Evolutionary conservation across 2,888 invertebrate species (phyloP).

Genomic region (Archips xylosteana): DNA sequence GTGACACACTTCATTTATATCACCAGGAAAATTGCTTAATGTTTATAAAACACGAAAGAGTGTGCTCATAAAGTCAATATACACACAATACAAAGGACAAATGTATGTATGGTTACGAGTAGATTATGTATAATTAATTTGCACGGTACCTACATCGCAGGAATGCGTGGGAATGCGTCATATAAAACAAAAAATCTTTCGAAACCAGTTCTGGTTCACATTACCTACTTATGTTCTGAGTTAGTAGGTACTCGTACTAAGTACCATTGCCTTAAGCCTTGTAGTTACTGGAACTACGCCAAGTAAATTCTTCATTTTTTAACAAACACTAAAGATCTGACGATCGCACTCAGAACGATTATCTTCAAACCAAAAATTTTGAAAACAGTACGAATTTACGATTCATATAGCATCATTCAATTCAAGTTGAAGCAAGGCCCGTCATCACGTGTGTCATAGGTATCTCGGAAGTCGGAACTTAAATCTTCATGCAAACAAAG

Average conservation of each 20-base stretch:
- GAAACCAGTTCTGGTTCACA: background rate
- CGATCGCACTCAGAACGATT: background rate
- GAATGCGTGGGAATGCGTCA: background rate
- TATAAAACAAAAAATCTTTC: background rate
- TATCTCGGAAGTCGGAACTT: background rate
- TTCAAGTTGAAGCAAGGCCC: background rate
- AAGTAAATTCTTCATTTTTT: background rate
- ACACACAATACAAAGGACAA: background rate
- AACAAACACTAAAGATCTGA: background rate
- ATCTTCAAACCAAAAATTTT: too few relatives aligned
- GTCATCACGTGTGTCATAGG: background rate
- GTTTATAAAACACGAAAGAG: slow-evolving; percentile 7
- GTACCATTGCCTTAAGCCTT: background rate
- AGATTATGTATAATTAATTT: background rate
- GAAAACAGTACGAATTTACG: too few relatives aligned
- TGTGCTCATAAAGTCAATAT: background rate
- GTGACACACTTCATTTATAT: slow-evolving; percentile 5
- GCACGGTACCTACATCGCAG: background rate
- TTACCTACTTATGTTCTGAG: background rate
- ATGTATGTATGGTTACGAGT: background rate
- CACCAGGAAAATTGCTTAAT: background rate
- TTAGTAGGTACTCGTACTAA: background rate
- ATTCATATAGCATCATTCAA: background rate
- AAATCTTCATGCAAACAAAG: background rate
- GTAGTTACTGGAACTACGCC: background rate